Evolutionary conservation across 2,113 vertebrate genomes (phyloP).

Genomic region (Lophochroa leadbeateri): DNA sequence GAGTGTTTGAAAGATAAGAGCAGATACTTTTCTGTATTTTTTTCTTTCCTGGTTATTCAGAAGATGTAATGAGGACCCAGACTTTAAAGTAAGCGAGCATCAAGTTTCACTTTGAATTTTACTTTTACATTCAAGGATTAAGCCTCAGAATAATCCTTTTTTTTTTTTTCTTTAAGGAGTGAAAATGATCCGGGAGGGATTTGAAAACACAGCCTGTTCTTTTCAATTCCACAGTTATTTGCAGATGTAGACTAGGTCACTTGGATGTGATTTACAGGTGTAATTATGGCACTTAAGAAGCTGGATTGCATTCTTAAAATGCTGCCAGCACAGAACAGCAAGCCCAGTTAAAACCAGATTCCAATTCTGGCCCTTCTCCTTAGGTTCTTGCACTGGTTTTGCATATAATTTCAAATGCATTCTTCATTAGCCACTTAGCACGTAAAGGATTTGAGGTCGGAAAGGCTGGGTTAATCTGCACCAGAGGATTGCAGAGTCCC

Average conservation of each 20-base stretch:
- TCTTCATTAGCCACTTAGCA: conserved; percentile 17
- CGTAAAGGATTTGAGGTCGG: background rate
- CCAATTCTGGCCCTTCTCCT: background rate
- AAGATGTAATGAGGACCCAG: background rate
- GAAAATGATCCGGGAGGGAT: background rate
- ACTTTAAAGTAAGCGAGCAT: background rate
- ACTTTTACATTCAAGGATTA: background rate
- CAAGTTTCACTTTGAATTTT: background rate
- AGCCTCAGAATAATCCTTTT: background rate
- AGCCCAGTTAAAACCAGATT: conserved; percentile 1
- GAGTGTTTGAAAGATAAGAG: background rate
- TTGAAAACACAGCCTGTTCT: background rate
- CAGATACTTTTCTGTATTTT: background rate
- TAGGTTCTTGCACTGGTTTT: background rate
- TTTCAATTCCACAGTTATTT: background rate
- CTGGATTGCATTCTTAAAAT: background rate
- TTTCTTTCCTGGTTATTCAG: background rate
- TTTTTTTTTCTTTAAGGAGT: background rate
- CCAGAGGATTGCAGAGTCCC: background rate
- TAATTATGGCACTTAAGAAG: background rate
- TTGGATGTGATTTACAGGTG: background rate
- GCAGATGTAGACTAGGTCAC: background rate
- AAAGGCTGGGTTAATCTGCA: background rate
- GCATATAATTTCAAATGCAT: background rate
- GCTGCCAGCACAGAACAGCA: conserved; percentile 1